Evolutionary conservation across 30 jellyfish, hydroid and myxozoan genomes (phyloP).

Genomic region (Aurelia sp.): DNA sequence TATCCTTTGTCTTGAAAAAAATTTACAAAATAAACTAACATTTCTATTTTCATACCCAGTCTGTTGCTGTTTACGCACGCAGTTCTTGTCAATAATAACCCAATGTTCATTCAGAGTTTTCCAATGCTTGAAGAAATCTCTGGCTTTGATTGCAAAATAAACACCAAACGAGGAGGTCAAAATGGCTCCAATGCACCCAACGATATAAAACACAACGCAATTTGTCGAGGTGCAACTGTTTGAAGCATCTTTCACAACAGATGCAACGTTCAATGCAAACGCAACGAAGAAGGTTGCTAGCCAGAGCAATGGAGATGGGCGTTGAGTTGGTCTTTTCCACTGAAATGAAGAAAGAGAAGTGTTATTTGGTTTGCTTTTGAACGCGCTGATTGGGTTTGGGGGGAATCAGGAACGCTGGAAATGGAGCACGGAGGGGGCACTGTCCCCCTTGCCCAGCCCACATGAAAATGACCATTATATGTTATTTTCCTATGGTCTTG

Average conservation of each 20-base stretch:
- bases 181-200: constrained; percentile 81
- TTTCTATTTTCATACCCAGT: too few species aligned
- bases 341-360: background rate
- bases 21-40: too few species aligned
- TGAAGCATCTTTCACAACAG: constrained; percentile 84
- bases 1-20: too few species aligned
- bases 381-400: too few species aligned
- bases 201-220: constrained; percentile 77
- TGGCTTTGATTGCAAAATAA: constrained; percentile 66
- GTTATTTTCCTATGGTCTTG: too few species aligned
- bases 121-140: constrained; percentile 67
- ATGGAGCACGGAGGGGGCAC: too few species aligned
- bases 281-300: constrained; percentile 59
- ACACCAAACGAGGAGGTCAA: constrained; percentile 59
- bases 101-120: constrained; percentile 66
- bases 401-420: too few species aligned
- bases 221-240: constrained; percentile 72
- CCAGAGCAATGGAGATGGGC: constrained; percentile 78
- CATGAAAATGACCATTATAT: too few species aligned
- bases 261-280: constrained; percentile 60
- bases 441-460: too few species aligned
- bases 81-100: constrained; percentile 29
- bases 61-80: too few species aligned
- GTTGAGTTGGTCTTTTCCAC: constrained; percentile 88
- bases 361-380: too few species aligned